Conservation (phyloP, 2,797 vertebrate species). For the Channallabes apus region DNA sequence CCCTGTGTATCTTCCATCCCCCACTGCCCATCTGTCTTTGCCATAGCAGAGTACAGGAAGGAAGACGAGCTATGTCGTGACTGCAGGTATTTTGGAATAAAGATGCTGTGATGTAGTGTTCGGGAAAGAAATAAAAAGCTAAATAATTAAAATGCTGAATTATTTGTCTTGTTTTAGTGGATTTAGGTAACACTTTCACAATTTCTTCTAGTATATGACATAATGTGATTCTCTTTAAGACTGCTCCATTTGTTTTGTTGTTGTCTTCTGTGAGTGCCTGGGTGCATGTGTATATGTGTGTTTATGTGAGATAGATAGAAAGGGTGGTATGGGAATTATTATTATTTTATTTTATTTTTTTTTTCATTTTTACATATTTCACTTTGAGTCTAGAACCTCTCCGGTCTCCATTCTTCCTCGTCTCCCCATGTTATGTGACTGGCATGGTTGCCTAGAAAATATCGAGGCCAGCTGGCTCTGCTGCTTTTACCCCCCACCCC, state of each 20-base stretch:
- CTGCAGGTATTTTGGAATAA: slow-evolving; percentile 30
- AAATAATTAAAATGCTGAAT: not conserved
- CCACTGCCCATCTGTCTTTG: slow-evolving; percentile 50
- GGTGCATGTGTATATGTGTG: not conserved
- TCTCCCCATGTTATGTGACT: slow-evolving; percentile 48
- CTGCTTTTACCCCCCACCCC: slow-evolving; percentile 6
- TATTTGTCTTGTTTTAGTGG: not conserved
- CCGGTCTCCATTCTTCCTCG: slow-evolving; percentile 19
- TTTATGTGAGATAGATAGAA: not conserved
- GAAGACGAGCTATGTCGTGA: slow-evolving; percentile 33
- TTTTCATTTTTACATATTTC: slow-evolving; percentile 42
- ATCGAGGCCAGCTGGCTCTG: slow-evolving; percentile 52
- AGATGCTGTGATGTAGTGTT: slow-evolving; percentile 2
- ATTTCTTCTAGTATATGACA: not conserved
- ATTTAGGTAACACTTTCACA: not conserved
- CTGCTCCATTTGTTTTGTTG: not conserved
- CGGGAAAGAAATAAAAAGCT: not conserved
- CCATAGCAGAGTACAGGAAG: slow-evolving; percentile 35
- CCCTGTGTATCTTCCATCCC: slow-evolving; percentile 28
- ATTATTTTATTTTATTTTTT: not conserved
- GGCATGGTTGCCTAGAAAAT: slow-evolving; percentile 49
- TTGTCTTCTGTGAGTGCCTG: not conserved
- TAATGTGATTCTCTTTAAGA: not conserved
- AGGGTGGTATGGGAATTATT: not conserved
- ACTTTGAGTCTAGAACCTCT: slow-evolving; percentile 33